Evolutionary conservation across 2,113 vertebrate genomes (phyloP), one percentile per base, ranked within the genome.

Genomic region (Tachysurus vachellii): DNA sequence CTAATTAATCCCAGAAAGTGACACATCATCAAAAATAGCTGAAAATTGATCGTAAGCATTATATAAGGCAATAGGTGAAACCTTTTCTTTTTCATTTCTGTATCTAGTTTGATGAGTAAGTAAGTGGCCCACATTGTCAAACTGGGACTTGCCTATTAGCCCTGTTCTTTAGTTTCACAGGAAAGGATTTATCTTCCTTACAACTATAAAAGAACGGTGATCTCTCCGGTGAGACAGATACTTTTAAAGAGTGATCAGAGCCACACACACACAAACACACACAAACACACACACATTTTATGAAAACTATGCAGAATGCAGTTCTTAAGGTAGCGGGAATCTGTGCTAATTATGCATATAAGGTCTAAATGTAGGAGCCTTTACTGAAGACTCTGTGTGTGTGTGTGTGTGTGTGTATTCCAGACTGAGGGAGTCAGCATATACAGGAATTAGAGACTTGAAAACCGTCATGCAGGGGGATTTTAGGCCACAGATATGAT

Each of bases 401-500:
- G 47, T 86, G 61, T 21, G 47, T 76, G 73, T 53, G 76, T 79
- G 54, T 80, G 77, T 57, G 14, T 16, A 1, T 57, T 76, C 50
- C 50, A 53, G 73, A 17, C 50, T 71, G 77, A 23, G 31, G 61
- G 85, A 70, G 77, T 53, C 31, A 26, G 76, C 56, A 28, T 68
- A 42, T 76, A 53, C 83, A 62, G 56, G 70, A 85, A 85, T 85
- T 85, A 85, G 6, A 85, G 83, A 85, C 83, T 50, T 73, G n/a
- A 62, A 61, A 56, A 76, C 75, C 31, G 71, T 70, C 84, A 84
- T 88, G 56, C 85, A 73, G 12, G 50, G 31, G 44, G 64, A 73
- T 86, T 90, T 92, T 89, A 89, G 80, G 31, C 61, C 57, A 76
- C 66, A 61, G 62, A 87, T 87, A 89, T 87, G 61, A 86, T 59